Percentiles rank a stretch among this genome's conserved stretches.
Conservation (phyloP, 2,888 invertebrate species). For the Smittia sp. region DNA sequence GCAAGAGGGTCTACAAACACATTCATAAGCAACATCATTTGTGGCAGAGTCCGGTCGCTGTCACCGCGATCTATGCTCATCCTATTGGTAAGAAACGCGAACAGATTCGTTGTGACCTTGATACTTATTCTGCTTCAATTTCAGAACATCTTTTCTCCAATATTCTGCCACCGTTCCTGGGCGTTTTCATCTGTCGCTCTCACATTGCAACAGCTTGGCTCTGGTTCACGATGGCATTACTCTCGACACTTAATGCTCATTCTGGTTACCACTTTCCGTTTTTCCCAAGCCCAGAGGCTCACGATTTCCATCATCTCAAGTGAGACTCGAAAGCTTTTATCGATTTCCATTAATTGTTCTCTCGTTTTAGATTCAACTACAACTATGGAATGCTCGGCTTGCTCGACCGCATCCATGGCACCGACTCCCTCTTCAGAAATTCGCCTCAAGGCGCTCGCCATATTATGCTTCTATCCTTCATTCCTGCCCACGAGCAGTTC, state of each 20-base stretch:
- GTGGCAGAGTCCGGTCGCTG: conserved; percentile 78
- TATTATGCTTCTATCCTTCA: conserved; percentile 66
- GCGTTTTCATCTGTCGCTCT: conserved; percentile 61
- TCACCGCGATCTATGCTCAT: conserved; percentile 77
- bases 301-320: conserved; percentile 86
- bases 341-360: conserved; percentile 43
- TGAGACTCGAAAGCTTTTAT: conserved; percentile 51
- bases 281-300: conserved; percentile 80
- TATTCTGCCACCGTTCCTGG: conserved; percentile 70
- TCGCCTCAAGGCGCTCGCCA: conserved; percentile 70
- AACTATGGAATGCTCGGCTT: conserved; percentile 81
- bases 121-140: conserved; percentile 3
- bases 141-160: conserved; percentile 73
- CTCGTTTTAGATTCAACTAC: conserved; percentile 67
- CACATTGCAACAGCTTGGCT: conserved; percentile 75
- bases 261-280: conserved; percentile 84
- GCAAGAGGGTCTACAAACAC: conserved; percentile 69
- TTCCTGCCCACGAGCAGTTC: conserved; percentile 65
- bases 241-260: conserved; percentile 77
- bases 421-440: conserved; percentile 71
- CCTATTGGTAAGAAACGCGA: conserved; percentile 56
- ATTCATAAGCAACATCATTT: conserved; percentile 86
- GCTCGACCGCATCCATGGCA: conserved; percentile 78
- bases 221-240: conserved; percentile 75
- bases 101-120: conserved; percentile 40